phyloP scores from a whole-genome alignment of 1,140 invertebrate species.

The Adoxophyes honmai region DNA sequence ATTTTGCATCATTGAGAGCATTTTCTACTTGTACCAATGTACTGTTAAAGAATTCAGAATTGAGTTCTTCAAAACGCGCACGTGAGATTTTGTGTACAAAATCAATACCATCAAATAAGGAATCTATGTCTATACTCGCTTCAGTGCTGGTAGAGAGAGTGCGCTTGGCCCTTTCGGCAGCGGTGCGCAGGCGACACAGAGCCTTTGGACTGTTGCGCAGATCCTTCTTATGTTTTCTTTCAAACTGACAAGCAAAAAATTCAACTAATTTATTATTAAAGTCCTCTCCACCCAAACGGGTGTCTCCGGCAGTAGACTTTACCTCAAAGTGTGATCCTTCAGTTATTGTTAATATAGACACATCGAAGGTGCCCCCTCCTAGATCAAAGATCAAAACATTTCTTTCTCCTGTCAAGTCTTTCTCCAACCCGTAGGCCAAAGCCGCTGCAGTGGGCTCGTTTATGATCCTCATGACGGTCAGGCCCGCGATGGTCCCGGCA shows the following conservation, averaged over 20 bases:
- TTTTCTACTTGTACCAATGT: slow-evolving; percentile 78
- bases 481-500: slow-evolving; percentile 82
- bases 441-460: slow-evolving; percentile 87
- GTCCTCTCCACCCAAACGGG: slow-evolving; percentile 84
- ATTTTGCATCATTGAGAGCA: slow-evolving; percentile 82
- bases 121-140: slow-evolving; percentile 75
- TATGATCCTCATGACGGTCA: slow-evolving; percentile 83
- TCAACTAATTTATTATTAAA: slow-evolving; percentile 88
- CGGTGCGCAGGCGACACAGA: slow-evolving; percentile 79
- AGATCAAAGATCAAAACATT: slow-evolving; percentile 78
- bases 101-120: slow-evolving; percentile 71
- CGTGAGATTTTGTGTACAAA: slow-evolving; percentile 72
- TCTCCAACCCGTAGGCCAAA: slow-evolving; percentile 86
- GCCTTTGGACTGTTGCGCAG: slow-evolving; percentile 65
- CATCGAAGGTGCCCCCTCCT: slow-evolving; percentile 81
- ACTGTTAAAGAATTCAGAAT: slow-evolving; percentile 73
- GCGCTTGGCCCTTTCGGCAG: slow-evolving; percentile 78
- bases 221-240: slow-evolving; percentile 75
- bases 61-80: slow-evolving; percentile 73
- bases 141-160: slow-evolving; percentile 76
- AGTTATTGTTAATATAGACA: slow-evolving; percentile 85
- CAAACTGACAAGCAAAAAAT: slow-evolving; percentile 77
- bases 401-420: slow-evolving; percentile 84
- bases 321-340: slow-evolving; percentile 85
- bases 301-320: slow-evolving; percentile 79